These are phyloP conservation scores for Sitophilus oryzae DNA, from an alignment of 1,140 invertebrate species.

Conservation along the genomic window DNA sequence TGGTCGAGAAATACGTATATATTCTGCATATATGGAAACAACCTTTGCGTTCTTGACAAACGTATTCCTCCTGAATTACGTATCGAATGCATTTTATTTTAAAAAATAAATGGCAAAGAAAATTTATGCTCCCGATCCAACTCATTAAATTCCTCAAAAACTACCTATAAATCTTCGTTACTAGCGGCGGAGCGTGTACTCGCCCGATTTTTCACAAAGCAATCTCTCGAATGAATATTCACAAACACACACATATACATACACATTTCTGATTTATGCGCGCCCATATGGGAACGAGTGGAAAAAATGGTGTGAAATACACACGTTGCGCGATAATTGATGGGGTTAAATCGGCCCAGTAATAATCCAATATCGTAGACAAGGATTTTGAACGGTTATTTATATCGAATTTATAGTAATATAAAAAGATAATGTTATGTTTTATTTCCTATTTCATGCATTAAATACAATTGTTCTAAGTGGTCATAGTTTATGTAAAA, in stretches of 20 bases:
- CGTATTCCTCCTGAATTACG: slow-evolving; percentile 3
- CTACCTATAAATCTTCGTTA: slow-evolving; percentile 24
- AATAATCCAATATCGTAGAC: neutral
- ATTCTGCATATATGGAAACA: too few species aligned
- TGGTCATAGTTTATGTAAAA: too few species aligned
- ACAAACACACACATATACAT: too few species aligned
- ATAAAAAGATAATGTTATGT: too few species aligned
- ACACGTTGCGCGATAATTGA: neutral
- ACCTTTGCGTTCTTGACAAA: too few species aligned
- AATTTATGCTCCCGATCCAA: slow-evolving; percentile 22
- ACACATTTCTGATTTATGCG: slow-evolving; percentile 9
- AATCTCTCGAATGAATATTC: slow-evolving; percentile 24
- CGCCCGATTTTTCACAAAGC: slow-evolving; percentile 25
- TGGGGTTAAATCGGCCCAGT: neutral
- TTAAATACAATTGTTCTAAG: too few species aligned
- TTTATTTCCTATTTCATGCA: too few species aligned
- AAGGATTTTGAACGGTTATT: too few species aligned
- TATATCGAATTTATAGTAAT: too few species aligned
- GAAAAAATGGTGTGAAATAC: slow-evolving; percentile 4
- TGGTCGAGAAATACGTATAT: too few species aligned
- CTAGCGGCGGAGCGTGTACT: slow-evolving; percentile 16
- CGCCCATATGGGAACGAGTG: slow-evolving; percentile 6
- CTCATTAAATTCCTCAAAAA: slow-evolving; percentile 25
- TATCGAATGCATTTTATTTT: slow-evolving; percentile 18
- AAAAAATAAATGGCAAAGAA: slow-evolving; percentile 23